These are phyloP conservation scores for Ostrea denselamellosa DNA, from an alignment of 1,140 invertebrate species.

Conservation along the genomic window DNA sequence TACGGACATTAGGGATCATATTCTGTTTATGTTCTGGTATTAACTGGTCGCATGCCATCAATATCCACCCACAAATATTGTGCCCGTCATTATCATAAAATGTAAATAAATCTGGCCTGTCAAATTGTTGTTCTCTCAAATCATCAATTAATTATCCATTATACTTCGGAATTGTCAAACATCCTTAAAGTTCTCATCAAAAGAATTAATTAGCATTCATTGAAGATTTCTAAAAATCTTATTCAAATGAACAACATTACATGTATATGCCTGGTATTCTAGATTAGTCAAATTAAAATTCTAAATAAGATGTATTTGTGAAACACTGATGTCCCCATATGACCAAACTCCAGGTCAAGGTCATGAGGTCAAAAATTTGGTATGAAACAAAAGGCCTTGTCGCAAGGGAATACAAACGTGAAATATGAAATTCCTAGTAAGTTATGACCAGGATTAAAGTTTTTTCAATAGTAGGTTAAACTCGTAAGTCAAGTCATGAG, in stretches of 20 bases:
- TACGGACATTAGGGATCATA: not conserved
- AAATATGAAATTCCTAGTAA: too few relatives aligned
- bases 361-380: too few relatives aligned
- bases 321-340: too few relatives aligned
- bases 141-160: not conserved
- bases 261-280: too few relatives aligned
- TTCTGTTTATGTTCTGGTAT: not conserved
- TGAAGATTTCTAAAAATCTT: slow-evolving; percentile 3
- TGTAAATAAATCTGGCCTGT: not conserved
- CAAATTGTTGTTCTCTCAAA: not conserved
- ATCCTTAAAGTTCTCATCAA: slow-evolving; percentile 1
- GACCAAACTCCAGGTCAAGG: too few relatives aligned
- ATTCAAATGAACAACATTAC: not conserved
- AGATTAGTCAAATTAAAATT: too few relatives aligned
- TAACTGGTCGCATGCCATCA: not conserved
- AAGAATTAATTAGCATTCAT: slow-evolving; percentile 1
- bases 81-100: slow-evolving; percentile 26
- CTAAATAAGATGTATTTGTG: too few relatives aligned
- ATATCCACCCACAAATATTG: not conserved
- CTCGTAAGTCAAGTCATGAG: too few relatives aligned
- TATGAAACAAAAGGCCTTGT: too few relatives aligned
- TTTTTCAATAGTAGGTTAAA: too few relatives aligned
- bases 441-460: too few relatives aligned
- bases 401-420: too few relatives aligned
- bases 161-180: not conserved